phyloP scores from a whole-genome alignment of 2,888 invertebrate genomes.

The Linyphia triangularis region DNA sequence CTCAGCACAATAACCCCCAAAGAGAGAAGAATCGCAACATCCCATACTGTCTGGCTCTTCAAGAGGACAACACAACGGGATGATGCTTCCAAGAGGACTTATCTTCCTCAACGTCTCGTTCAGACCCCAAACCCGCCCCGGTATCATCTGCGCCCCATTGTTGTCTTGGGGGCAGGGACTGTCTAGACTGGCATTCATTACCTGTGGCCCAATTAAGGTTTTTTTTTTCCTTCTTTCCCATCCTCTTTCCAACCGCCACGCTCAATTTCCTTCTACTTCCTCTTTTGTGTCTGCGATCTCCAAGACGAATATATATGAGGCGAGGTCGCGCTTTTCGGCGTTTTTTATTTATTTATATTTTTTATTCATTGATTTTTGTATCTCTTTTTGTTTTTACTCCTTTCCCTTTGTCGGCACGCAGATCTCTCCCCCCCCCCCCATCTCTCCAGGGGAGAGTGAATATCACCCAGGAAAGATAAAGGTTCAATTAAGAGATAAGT shows the following conservation, averaged over 20 bases:
- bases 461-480: too few relatives aligned
- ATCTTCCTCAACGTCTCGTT: too few relatives aligned
- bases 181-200: constrained; percentile 73
- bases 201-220: constrained; percentile 72
- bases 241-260: constrained; percentile 33
- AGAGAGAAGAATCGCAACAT: too few relatives aligned
- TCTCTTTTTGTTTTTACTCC: constrained; percentile 15
- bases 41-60: too few relatives aligned
- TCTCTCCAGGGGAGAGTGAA: too few relatives aligned
- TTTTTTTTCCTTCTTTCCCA: constrained; percentile 27
- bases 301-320: neutral
- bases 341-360: neutral
- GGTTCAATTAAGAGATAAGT: too few relatives aligned
- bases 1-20: too few relatives aligned
- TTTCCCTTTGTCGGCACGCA: constrained; percentile 7
- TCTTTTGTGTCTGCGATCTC: constrained; percentile 39
- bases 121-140: too few relatives aligned
- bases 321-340: constrained; percentile 7
- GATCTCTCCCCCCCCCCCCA: too few relatives aligned
- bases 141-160: constrained; percentile 8
- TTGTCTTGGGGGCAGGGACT: constrained; percentile 7
- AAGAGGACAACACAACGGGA: too few relatives aligned
- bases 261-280: constrained; percentile 60
- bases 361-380: constrained; percentile 1
- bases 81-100: too few relatives aligned